A percentile compares a stretch with the other conserved stretches of the same genome.
These are phyloP conservation scores for Sebastes glaucus DNA, from an alignment of 2,797 vertebrate genomes.

Conservation along the genomic window DNA sequence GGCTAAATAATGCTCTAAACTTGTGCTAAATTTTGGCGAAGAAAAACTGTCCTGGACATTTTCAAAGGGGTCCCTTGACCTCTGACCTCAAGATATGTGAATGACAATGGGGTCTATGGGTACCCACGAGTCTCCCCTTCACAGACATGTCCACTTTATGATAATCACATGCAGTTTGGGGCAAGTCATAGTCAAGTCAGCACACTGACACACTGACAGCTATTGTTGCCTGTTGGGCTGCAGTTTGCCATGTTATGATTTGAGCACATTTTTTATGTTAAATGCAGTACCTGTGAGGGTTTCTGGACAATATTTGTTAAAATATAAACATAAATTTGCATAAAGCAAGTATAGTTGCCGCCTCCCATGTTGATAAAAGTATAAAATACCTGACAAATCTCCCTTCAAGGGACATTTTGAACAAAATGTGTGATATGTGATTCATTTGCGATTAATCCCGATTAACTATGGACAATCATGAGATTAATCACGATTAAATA, in stretches of 20 bases:
- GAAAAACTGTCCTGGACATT: background rate
- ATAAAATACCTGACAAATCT: too few species aligned
- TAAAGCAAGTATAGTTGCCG: too few species aligned
- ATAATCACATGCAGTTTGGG: background rate
- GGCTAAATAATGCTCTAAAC: too few species aligned
- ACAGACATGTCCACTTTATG: background rate
- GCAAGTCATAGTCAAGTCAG: background rate
- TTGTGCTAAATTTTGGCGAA: background rate
- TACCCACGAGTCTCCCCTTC: rapidly evolving
- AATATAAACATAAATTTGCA: too few species aligned
- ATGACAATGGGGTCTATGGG: background rate
- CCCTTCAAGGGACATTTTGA: background rate
- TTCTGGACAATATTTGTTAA: background rate
- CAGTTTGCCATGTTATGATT: background rate
- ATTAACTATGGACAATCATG: too few species aligned
- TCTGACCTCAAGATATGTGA: background rate
- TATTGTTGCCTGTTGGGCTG: background rate
- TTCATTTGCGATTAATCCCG: background rate
- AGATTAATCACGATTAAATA: too few species aligned
- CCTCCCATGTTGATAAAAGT: too few species aligned
- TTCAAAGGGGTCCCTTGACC: background rate
- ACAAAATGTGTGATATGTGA: too few species aligned
- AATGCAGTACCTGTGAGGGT: background rate
- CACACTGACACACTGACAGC: background rate
- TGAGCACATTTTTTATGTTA: background rate